Evolutionary conservation across 2,797 vertebrate genomes (phyloP).

Genomic region (Lagorchestes hirsutus): DNA sequence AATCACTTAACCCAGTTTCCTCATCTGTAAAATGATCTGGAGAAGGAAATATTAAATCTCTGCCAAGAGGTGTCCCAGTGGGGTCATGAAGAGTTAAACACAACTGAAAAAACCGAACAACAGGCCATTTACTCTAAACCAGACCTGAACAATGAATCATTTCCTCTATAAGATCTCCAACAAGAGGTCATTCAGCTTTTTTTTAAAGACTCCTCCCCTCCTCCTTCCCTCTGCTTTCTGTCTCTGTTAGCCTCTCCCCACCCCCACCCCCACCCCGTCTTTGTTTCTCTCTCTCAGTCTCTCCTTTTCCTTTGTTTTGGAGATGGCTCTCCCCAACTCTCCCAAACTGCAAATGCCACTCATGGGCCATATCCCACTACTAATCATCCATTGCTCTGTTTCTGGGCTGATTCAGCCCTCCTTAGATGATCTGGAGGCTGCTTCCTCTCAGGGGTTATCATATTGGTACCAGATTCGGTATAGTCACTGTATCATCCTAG

Average conservation of each 20-base stretch:
- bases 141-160: not conserved
- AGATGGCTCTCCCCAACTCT: no score
- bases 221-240: not conserved
- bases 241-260: no score
- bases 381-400: not conserved
- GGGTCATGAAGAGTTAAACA: not conserved
- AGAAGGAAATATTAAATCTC: not conserved
- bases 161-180: not conserved
- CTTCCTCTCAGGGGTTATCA: not conserved
- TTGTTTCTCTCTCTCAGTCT: not conserved
- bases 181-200: not conserved
- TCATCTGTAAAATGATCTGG: not conserved
- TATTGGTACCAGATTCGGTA: not conserved
- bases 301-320: no score
- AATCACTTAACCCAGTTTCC: not conserved
- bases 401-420: not conserved
- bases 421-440: not conserved
- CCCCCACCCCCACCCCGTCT: no score
- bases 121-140: not conserved
- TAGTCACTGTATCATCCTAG: not conserved
- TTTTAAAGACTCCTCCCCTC: not conserved
- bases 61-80: not conserved
- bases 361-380: no score
- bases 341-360: no score
- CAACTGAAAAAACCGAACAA: not conserved